A percentile compares a stretch with the other conserved stretches of the same genome.
These are phyloP conservation scores for Chelonus formosanus DNA, from an alignment of 2,888 invertebrate species.

Conservation along the genomic window DNA sequence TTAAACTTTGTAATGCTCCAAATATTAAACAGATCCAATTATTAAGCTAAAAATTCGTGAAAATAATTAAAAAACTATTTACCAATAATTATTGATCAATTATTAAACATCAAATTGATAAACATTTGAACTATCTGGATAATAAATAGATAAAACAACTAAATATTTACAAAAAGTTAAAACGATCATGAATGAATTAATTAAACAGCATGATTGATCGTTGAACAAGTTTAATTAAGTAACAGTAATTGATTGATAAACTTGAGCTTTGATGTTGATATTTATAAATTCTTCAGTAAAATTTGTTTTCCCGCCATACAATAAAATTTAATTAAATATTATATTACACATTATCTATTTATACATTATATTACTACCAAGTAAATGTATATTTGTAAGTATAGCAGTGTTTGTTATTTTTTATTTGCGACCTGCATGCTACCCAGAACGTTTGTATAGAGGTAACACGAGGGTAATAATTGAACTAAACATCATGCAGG, in stretches of 20 bases:
- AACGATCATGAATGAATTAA: too few relatives aligned
- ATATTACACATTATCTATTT: background rate
- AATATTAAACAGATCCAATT: too few relatives aligned
- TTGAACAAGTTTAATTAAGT: too few relatives aligned
- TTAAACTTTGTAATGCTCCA: too few relatives aligned
- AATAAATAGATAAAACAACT: too few relatives aligned
- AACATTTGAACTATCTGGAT: too few relatives aligned
- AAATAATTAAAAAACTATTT: too few relatives aligned
- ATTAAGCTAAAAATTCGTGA: too few relatives aligned
- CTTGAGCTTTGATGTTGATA: slow-evolving; percentile 5
- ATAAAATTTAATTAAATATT: background rate
- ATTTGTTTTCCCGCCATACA: slow-evolving; percentile 14
- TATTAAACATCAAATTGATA: too few relatives aligned
- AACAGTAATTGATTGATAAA: background rate
- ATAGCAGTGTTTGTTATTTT: background rate
- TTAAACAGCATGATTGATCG: too few relatives aligned
- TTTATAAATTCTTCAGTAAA: slow-evolving; percentile 31
- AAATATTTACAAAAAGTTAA: too few relatives aligned
- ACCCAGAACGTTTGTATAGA: slow-evolving; percentile 20
- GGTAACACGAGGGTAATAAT: slow-evolving; percentile 37
- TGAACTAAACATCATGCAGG: slow-evolving; percentile 22
- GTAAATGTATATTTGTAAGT: background rate
- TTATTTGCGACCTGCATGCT: slow-evolving; percentile 24
- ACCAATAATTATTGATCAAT: too few relatives aligned
- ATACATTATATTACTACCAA: background rate